These are phyloP conservation scores for Drosophila birchii DNA, from an alignment of 2,888 invertebrate genomes.

Conservation along the genomic window DNA sequence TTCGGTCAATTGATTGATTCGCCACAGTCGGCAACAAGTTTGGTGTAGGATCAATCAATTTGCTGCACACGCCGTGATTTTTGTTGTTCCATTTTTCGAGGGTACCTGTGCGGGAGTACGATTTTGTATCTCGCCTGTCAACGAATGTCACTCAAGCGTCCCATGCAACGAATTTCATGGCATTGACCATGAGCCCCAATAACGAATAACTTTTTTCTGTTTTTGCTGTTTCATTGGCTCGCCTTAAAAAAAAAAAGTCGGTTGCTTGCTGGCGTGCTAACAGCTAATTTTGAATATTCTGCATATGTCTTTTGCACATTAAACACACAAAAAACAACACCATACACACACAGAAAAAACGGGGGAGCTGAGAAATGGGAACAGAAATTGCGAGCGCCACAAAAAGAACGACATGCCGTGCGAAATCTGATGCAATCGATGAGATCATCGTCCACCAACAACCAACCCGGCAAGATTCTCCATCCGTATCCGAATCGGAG, in stretches of 20 bases:
- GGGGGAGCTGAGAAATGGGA: constrained; percentile 60
- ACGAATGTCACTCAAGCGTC: constrained; percentile 49
- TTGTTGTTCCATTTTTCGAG: constrained; percentile 4
- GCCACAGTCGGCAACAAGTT: constrained; percentile 52
- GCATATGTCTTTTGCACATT: constrained; percentile 63
- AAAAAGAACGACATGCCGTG: constrained; percentile 73
- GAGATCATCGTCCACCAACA: constrained; percentile 72
- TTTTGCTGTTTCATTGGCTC: constrained; percentile 33
- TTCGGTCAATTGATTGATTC: constrained; percentile 68
- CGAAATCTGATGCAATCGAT: constrained; percentile 82
- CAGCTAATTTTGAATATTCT: constrained; percentile 73
- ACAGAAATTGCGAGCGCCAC: constrained; percentile 68
- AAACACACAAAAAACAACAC: constrained; percentile 15
- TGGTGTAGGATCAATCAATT: constrained; percentile 73
- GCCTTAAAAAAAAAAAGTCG: constrained; percentile 55
- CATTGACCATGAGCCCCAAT: constrained; percentile 60
- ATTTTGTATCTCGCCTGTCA: constrained; percentile 32
- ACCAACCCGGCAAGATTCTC: constrained; percentile 29
- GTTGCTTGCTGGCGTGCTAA: constrained; percentile 64
- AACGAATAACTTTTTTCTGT: background rate
- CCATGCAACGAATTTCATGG: constrained; percentile 64
- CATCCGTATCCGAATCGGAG: constrained; percentile 50
- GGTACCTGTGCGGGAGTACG: constrained; percentile 34
- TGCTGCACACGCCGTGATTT: constrained; percentile 47
- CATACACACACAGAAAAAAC: constrained; percentile 22